A percentile compares a stretch with the other conserved stretches of the same genome.
Evolutionary conservation across 2,113 vertebrate species (phyloP).

Genomic region (Cololabis saira): DNA sequence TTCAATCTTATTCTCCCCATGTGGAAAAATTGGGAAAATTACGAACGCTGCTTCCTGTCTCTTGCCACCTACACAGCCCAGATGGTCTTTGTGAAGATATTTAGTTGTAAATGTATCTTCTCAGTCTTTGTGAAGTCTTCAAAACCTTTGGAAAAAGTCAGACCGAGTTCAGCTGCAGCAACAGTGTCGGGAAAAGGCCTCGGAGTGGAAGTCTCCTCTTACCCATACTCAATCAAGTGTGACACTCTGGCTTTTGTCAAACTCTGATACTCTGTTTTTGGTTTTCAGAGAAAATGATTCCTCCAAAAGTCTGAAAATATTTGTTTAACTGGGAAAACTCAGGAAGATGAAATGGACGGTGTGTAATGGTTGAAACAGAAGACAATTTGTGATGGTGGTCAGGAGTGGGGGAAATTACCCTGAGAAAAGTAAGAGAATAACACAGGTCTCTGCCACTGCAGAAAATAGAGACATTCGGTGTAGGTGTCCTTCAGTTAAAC

Average conservation of each 20-base stretch:
- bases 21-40: slow-evolving; percentile 41
- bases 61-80: slow-evolving; percentile 60
- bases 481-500: slow-evolving; percentile 14
- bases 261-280: background rate
- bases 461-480: background rate
- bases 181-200: slow-evolving; percentile 10
- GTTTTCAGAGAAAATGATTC: slow-evolving; percentile 33
- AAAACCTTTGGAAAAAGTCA: slow-evolving; percentile 36
- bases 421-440: slow-evolving; percentile 10
- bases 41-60: slow-evolving; percentile 40
- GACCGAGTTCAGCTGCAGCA: slow-evolving; percentile 23
- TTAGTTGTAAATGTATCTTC: slow-evolving; percentile 29
- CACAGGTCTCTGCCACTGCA: background rate
- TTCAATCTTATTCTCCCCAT: slow-evolving; percentile 44
- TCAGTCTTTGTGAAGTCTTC: background rate
- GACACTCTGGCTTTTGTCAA: slow-evolving; percentile 60
- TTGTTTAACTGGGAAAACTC: slow-evolving; percentile 44
- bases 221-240: slow-evolving; percentile 35
- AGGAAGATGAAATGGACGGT: slow-evolving; percentile 9
- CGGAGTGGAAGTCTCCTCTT: slow-evolving; percentile 31
- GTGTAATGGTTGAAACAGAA: slow-evolving; percentile 42
- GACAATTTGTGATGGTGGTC: slow-evolving; percentile 25
- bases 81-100: slow-evolving; percentile 65
- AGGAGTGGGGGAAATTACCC: slow-evolving; percentile 7
- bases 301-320: slow-evolving; percentile 61